A percentile compares a stretch with the other conserved stretches of the same genome.
phyloP scores from a whole-genome alignment of 2,888 invertebrate species.

The Xestoiulus laeticollis region DNA sequence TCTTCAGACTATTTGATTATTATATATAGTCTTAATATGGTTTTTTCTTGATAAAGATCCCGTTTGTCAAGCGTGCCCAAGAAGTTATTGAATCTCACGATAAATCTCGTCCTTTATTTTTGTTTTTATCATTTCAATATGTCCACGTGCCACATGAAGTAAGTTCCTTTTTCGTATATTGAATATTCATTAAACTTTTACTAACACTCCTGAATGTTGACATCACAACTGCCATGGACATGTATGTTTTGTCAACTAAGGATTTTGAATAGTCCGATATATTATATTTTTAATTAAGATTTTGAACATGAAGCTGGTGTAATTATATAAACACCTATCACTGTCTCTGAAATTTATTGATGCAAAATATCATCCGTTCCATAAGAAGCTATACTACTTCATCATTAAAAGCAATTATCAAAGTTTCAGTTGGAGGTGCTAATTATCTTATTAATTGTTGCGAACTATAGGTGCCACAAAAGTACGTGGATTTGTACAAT shows the following conservation, averaged over 20 bases:
- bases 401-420: not conserved
- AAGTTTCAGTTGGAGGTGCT: not conserved
- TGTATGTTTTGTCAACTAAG: too few relatives aligned
- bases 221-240: not conserved
- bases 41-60: not conserved
- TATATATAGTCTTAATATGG: too few relatives aligned
- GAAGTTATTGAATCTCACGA: conserved; percentile 55
- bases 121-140: conserved; percentile 59
- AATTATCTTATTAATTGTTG: too few relatives aligned
- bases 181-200: not conserved
- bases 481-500: not conserved
- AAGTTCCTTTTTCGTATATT: not conserved
- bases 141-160: conserved; percentile 59
- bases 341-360: too few relatives aligned
- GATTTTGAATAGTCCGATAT: too few relatives aligned
- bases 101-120: conserved; percentile 57
- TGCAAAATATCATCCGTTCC: too few relatives aligned
- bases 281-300: too few relatives aligned
- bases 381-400: too few relatives aligned
- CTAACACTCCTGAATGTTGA: not conserved
- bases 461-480: not conserved
- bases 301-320: too few relatives aligned
- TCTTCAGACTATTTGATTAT: too few relatives aligned
- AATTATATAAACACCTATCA: too few relatives aligned
- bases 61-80: not conserved